phyloP scores from a whole-genome alignment of 2,113 vertebrate species.

The Macaca mulatta region DNA sequence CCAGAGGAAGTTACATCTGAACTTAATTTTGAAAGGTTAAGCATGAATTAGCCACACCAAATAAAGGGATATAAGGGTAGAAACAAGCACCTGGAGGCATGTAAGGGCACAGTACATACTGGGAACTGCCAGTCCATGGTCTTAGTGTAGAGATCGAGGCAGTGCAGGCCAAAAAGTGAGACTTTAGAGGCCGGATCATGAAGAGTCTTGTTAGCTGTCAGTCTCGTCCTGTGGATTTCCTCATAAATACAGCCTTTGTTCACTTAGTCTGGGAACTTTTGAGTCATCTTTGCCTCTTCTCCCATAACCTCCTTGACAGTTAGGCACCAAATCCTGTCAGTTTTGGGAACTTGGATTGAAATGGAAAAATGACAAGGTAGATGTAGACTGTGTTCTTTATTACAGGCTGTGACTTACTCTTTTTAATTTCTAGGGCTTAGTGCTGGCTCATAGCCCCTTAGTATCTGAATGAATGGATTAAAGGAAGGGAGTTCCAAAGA shows the following conservation, averaged over 20 bases:
- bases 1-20: not conserved
- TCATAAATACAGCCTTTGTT: conserved; percentile 35
- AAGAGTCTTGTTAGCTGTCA: conserved; percentile 29
- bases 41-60: not conserved
- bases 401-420: not conserved
- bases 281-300: conserved; percentile 8
- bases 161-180: not conserved
- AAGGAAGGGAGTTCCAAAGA: not conserved
- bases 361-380: conserved; percentile 2
- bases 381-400: not conserved
- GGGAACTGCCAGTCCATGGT: not conserved
- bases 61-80: not conserved
- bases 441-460: not conserved
- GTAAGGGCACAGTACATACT: not conserved
- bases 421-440: conserved; percentile 3
- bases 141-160: not conserved
- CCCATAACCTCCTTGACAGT: not conserved
- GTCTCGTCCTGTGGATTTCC: not conserved
- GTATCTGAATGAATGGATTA: conserved; percentile 7
- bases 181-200: not conserved
- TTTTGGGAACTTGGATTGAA: conserved; percentile 28
- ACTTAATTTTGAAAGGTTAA: conserved; percentile 22
- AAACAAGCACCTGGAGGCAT: not conserved
- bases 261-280: not conserved
- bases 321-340: not conserved